Percentiles rank a stretch among this genome's conserved stretches.
Conservation (phyloP, 2,797 vertebrate genomes). For the Hyperoplus lanceolatus region DNA sequence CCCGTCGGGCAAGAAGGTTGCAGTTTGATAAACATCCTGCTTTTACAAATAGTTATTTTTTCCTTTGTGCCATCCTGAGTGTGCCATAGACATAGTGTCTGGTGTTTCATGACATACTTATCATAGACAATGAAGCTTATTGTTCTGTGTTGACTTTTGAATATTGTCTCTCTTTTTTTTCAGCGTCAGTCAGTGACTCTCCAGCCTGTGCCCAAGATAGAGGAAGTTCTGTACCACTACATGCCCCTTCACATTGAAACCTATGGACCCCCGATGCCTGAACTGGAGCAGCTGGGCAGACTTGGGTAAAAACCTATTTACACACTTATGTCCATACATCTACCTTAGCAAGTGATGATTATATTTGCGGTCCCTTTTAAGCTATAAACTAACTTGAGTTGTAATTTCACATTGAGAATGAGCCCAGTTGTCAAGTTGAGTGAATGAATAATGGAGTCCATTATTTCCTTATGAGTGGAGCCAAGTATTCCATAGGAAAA, state of each 20-base stretch:
- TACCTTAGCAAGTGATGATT: neutral
- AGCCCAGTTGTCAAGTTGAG: conserved; percentile 8
- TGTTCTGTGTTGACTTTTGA: conserved; percentile 37
- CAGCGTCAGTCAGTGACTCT: conserved; percentile 94
- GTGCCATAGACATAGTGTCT: conserved; percentile 25
- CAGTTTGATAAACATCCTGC: conserved; percentile 57
- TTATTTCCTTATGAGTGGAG: neutral
- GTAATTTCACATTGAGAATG: neutral
- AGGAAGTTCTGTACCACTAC: conserved; percentile 92
- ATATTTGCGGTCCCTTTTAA: conserved; percentile 4
- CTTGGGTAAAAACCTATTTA: conserved; percentile 87
- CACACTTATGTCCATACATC: conserved; percentile 14
- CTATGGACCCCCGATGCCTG: conserved; percentile 91
- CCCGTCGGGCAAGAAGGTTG: conserved; percentile 64
- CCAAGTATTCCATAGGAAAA: neutral
- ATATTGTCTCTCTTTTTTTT: conserved; percentile 27
- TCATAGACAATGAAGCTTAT: conserved; percentile 52
- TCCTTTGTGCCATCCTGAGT: conserved; percentile 35
- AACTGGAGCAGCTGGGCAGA: conserved; percentile 89
- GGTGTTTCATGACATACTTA: conserved; percentile 9
- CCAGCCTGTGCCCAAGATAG: conserved; percentile 87
- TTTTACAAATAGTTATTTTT: conserved; percentile 36
- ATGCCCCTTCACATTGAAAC: conserved; percentile 90
- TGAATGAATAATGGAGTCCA: neutral
- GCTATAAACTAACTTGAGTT: neutral